Evolutionary conservation across 2,113 vertebrate genomes (phyloP).

Genomic region (Silurus glanis): DNA sequence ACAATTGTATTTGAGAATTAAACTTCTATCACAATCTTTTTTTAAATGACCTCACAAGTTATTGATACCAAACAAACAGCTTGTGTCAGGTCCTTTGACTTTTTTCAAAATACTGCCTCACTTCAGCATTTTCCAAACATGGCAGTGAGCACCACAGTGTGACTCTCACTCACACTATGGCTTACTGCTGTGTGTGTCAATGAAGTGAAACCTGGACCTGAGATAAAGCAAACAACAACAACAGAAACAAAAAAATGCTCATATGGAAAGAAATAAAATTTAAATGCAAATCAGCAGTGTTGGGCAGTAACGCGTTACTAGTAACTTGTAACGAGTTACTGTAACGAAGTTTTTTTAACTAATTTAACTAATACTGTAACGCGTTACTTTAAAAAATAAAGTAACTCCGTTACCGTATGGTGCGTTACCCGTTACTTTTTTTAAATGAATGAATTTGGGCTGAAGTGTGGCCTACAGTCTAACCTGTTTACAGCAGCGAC

Average conservation of each 20-base stretch:
- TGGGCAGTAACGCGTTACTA: no score
- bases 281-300: not conserved
- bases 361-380: no score
- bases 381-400: no score
- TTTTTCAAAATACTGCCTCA: slow-evolving; percentile 1
- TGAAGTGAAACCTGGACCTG: not conserved
- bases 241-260: not conserved
- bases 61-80: not conserved
- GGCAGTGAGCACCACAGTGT: not conserved
- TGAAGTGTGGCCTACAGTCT: no score
- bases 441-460: no score
- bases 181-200: slow-evolving; percentile 13
- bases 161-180: not conserved
- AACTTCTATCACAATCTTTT: not conserved
- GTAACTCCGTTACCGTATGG: no score
- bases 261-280: not conserved
- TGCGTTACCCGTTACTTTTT: no score
- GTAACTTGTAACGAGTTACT: no score
- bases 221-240: not conserved
- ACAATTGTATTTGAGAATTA: not conserved
- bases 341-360: no score
- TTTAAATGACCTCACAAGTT: not conserved
- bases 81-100: slow-evolving; percentile 22
- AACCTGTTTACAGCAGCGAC: no score
- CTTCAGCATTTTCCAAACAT: slow-evolving; percentile 27